Conservation (phyloP, 2,888 invertebrate species). For the Hyposoter didymator region DNA sequence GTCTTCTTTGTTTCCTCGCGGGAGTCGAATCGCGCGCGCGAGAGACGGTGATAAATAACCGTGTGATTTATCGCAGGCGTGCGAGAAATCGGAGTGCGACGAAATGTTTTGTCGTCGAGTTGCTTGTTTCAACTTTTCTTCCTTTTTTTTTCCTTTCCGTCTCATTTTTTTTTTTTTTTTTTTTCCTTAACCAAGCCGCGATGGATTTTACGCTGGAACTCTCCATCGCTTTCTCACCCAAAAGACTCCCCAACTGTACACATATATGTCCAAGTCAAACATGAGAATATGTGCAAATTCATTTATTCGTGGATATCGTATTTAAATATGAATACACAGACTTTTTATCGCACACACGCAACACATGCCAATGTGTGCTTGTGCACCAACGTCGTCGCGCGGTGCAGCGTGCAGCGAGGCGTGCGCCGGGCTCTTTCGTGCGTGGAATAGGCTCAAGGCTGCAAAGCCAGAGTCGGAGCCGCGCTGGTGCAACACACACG, state of each 20-base stretch:
- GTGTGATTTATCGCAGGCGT: constrained; percentile 37
- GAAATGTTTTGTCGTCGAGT: constrained; percentile 53
- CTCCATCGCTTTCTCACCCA: constrained; percentile 10
- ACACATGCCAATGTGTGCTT: not conserved
- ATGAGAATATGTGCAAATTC: not conserved
- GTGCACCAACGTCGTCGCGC: constrained; percentile 71
- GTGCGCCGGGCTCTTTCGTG: constrained; percentile 83
- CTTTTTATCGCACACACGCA: not conserved
- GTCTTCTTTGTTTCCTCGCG: not conserved
- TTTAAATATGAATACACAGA: constrained; percentile 11
- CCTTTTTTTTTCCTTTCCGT: constrained; percentile 27
- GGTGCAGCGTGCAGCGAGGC: constrained; percentile 82
- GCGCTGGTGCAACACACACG: constrained; percentile 76
- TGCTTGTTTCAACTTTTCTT: constrained; percentile 12
- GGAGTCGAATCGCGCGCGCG: no score
- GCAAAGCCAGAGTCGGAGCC: constrained; percentile 65
- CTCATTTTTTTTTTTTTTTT: constrained; percentile 24
- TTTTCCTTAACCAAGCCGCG: constrained; percentile 50
- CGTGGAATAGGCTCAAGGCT: constrained; percentile 85
- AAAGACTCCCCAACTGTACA: constrained; percentile 31
- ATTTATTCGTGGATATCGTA: not conserved
- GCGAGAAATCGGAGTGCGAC: constrained; percentile 46
- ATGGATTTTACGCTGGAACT: constrained; percentile 37
- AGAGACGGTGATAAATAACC: constrained; percentile 39
- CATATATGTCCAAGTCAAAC: constrained; percentile 5